Base-by-base conservation (phyloP, 2,888 invertebrate species). In the Drosophila multiciliata region DNA sequence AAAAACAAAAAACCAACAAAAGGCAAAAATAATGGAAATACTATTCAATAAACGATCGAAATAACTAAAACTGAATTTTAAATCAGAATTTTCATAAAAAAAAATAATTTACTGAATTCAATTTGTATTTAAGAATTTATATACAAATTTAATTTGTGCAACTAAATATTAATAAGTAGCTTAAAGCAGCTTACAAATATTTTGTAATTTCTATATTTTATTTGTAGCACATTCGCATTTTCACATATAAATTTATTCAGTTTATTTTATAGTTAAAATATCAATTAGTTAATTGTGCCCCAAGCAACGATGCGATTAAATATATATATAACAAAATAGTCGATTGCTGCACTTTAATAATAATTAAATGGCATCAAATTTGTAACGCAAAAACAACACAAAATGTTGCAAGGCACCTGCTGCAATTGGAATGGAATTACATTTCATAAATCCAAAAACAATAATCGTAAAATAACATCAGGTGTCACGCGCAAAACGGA, bases 391-490 rank as follows among this genome's bases (percentile, higher is more conserved):
- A 54, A 62, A n/a, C 45, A 67, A 38, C 40, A 62, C 20, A 60
- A 69, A 60, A 4, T 1, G 15, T 55, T 55, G 48, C 64, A 50
- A 23, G 20, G 48, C 60, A 71, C 69, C 78, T 82, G 71, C 83
- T 80, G 82, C 78, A 82, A 78, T 71, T 82, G 23, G 23, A 23
- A 23, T 29, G 87, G 84, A 88, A 86, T 86, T 82, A 87, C 82
- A 75, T 82, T 87, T 79, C 86, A 87, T 87, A 85, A 88, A 90
- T 86, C 88, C 88, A 81, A 90, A 86, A 86, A 90, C 90, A 86
- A 86, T 86, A 86, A 86, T 88, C 90, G 69, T 86, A 90, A 88
- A 86, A 90, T 86, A 86, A 88, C 87, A 88, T 86, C 86, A 88
- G 83, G 90, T 86, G 86, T 88, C 87, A 90, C 90, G 89, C 89